Evolutionary conservation across 2,888 invertebrate species (phyloP).

Genomic region (Anaspis maculata): DNA sequence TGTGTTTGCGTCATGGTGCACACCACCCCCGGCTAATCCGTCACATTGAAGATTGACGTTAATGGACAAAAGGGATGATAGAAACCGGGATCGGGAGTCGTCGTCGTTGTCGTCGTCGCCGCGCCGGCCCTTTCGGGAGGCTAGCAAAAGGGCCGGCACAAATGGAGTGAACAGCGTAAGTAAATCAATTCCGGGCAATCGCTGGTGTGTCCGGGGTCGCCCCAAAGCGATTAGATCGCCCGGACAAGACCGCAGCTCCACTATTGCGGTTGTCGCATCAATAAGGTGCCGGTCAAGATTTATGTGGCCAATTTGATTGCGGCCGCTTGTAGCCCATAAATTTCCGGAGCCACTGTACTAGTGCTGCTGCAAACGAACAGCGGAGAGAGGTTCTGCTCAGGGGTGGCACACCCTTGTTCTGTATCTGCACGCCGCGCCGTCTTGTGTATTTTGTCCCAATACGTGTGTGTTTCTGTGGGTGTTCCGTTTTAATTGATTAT

Average conservation of each 20-base stretch:
- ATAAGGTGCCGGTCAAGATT: slow-evolving; percentile 36
- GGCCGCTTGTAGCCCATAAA: slow-evolving; percentile 28
- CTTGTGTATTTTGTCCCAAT: too few relatives aligned
- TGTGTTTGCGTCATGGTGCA: too few relatives aligned
- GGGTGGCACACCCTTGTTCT: slow-evolving; percentile 25
- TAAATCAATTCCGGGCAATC: slow-evolving; percentile 18
- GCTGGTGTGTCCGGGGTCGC: slow-evolving; percentile 15
- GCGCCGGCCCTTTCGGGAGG: too few relatives aligned
- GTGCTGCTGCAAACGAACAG: too few relatives aligned
- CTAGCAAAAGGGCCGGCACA: too few relatives aligned
- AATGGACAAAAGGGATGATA: too few relatives aligned
- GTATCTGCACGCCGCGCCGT: slow-evolving; percentile 23
- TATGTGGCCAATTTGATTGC: slow-evolving; percentile 36
- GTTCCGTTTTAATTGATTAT: slow-evolving; percentile 37
- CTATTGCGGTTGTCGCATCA: slow-evolving; percentile 35
- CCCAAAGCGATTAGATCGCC: slow-evolving; percentile 27
- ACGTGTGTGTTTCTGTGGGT: slow-evolving; percentile 10
- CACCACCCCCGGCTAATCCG: too few relatives aligned
- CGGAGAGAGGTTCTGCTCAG: too few relatives aligned
- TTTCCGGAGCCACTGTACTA: slow-evolving; percentile 20
- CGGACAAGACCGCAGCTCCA: slow-evolving; percentile 29
- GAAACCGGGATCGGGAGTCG: too few relatives aligned
- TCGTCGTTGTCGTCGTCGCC: too few relatives aligned
- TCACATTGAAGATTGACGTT: too few relatives aligned
- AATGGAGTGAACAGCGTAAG: slow-evolving; percentile 14